Percentiles rank a stretch among this genome's conserved stretches.
Evolutionary conservation across 2,797 vertebrate genomes (phyloP).

Genomic region (Galaxias olidus): DNA sequence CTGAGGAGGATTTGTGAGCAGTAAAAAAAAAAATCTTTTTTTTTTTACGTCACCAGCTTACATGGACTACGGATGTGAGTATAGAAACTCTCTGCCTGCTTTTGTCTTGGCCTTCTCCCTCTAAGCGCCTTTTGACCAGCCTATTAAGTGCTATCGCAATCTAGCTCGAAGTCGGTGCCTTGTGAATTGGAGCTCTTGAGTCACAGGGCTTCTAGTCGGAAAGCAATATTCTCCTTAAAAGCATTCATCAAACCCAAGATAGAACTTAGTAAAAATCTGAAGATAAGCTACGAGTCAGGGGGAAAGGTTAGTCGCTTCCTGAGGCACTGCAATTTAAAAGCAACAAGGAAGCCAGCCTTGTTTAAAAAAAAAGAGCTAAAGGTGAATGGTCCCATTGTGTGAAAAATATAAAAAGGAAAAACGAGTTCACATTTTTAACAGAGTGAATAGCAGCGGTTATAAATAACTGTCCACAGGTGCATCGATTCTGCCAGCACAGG

Average conservation of each 20-base stretch:
- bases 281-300: constrained; percentile 28
- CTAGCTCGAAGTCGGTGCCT: not conserved
- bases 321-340: constrained; percentile 20
- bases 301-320: constrained; percentile 34
- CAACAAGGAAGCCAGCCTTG: constrained; percentile 13
- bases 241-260: constrained; percentile 26
- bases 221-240: constrained; percentile 22
- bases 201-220: not conserved
- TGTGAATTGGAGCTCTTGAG: not conserved
- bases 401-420: constrained; percentile 18
- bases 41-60: too few species aligned
- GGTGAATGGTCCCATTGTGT: constrained; percentile 30
- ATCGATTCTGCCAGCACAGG: too few species aligned
- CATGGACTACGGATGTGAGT: too few species aligned
- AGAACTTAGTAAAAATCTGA: constrained; percentile 28
- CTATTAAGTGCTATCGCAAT: not conserved
- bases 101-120: not conserved
- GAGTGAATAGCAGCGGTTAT: too few species aligned
- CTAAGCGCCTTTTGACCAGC: not conserved
- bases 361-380: constrained; percentile 33
- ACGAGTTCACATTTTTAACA: not conserved
- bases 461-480: too few species aligned
- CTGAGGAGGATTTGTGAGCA: not conserved
- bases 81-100: not conserved
- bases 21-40: too few species aligned